Evolutionary conservation across 2,113 vertebrate genomes (phyloP).

Genomic region (Peucedramus taeniatus): DNA sequence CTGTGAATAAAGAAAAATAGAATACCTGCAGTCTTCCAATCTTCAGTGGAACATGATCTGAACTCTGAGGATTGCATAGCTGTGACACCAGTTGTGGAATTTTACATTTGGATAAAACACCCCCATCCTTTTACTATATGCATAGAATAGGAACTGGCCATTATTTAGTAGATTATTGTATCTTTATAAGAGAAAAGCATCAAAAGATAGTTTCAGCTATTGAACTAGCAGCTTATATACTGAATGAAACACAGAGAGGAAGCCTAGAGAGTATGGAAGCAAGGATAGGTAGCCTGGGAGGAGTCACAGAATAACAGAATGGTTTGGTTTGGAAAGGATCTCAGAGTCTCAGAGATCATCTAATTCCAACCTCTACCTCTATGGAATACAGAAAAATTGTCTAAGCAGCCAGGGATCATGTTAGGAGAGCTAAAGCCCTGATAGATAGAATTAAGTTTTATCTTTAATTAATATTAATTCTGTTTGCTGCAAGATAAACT

Average conservation of each 20-base stretch:
- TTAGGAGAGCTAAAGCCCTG: background rate
- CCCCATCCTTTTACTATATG: background rate
- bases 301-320: background rate
- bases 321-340: background rate
- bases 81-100: background rate
- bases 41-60: background rate
- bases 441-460: background rate
- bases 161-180: background rate
- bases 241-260: background rate
- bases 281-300: background rate
- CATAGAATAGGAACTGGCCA: background rate
- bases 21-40: background rate
- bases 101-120: background rate
- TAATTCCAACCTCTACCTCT: accelerated
- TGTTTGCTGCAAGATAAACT: background rate
- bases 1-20: background rate
- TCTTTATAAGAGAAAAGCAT: background rate
- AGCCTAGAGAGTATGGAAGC: background rate
- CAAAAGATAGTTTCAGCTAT: background rate
- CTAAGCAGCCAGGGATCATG: accelerated
- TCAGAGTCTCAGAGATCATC: background rate
- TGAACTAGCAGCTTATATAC: background rate
- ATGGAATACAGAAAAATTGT: background rate
- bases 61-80: background rate
- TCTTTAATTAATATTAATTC: slow-evolving; percentile 8